Percentiles rank a stretch among this genome's conserved stretches.
Conservation (phyloP, 2,113 vertebrate genomes). For the Caretta caretta region DNA sequence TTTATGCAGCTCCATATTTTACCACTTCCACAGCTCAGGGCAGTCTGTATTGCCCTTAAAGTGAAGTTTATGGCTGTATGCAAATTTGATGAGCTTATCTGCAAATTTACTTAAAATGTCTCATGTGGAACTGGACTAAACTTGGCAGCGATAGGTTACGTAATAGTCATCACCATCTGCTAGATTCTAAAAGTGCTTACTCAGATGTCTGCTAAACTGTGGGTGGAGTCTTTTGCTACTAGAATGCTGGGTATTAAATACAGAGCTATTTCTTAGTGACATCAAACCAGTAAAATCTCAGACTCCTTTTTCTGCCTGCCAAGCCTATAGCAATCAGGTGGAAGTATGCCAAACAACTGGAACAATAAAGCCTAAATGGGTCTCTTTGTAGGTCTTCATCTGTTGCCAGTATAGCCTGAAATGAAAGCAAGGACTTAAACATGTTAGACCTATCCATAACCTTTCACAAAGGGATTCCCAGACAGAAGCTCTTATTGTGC, state of each 20-base stretch:
- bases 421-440: background rate
- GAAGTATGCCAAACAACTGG: background rate
- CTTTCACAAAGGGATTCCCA: constrained; percentile 22
- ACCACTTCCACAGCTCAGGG: fast-evolving
- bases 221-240: background rate
- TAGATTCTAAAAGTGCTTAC: background rate
- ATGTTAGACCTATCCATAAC: background rate
- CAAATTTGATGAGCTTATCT: background rate
- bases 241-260: constrained; percentile 44
- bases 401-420: background rate
- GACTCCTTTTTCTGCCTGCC: constrained; percentile 33
- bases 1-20: background rate
- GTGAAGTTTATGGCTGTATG: background rate
- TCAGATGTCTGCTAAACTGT: background rate
- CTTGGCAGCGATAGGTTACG: background rate
- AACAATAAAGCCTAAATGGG: constrained; percentile 32
- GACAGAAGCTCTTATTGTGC: background rate
- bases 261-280: constrained; percentile 46
- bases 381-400: constrained; percentile 33
- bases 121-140: background rate
- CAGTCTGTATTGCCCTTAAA: background rate
- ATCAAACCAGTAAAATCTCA: constrained; percentile 61
- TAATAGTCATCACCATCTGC: background rate
- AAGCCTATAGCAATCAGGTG: background rate
- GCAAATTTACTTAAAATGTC: background rate